Evolutionary conservation across 2,113 vertebrate species (phyloP).

Genomic region (Dolichotis patagonum): DNA sequence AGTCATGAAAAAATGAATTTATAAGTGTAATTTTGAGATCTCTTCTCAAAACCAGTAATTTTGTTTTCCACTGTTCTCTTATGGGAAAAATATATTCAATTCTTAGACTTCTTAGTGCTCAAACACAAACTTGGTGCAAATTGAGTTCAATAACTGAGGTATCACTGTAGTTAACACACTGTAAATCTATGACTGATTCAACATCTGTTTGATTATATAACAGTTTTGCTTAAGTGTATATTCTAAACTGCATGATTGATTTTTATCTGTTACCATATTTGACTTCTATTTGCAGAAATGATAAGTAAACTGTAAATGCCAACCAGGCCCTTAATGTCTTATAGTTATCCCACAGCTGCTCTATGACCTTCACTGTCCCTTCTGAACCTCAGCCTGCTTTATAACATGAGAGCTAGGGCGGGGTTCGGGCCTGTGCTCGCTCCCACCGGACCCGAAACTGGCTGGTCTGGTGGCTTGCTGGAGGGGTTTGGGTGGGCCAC

Average conservation of each 20-base stretch:
- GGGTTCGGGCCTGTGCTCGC: conserved; percentile 19
- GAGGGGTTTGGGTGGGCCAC: background rate
- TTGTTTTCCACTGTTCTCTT: background rate
- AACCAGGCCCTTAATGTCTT: background rate
- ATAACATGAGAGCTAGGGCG: conserved; percentile 13
- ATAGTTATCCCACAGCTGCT: background rate
- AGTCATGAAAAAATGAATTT: background rate
- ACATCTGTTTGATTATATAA: background rate
- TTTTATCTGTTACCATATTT: conserved; percentile 14
- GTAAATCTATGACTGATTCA: background rate
- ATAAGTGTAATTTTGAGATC: background rate
- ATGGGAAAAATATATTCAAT: background rate
- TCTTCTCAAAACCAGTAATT: background rate
- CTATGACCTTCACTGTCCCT: background rate
- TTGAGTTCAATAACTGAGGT: background rate
- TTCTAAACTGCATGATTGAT: conserved; percentile 35
- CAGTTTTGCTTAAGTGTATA: background rate
- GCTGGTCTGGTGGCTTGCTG: background rate
- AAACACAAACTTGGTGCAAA: background rate
- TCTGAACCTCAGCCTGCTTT: conserved; percentile 20
- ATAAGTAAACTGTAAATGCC: conserved; percentile 3
- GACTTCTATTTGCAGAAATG: conserved; percentile 27
- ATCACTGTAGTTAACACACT: background rate
- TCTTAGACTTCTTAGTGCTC: background rate
- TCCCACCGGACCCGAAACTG: background rate